A percentile compares a stretch with the other conserved stretches of the same genome.
These are phyloP conservation scores for Camptogramma bilineatum DNA, from an alignment of 2,888 invertebrate species.

Conservation along the genomic window DNA sequence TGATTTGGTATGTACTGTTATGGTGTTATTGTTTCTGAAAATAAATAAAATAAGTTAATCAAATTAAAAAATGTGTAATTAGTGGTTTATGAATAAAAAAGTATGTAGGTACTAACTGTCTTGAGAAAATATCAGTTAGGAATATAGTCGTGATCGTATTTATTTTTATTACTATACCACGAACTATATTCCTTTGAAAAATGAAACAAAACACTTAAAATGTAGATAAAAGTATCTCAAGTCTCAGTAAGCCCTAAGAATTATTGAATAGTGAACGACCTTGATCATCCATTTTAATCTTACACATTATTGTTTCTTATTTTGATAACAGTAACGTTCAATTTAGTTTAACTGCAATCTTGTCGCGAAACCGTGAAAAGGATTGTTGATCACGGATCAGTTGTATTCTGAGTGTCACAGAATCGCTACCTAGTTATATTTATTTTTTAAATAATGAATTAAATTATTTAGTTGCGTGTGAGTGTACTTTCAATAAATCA, in stretches of 20 bases:
- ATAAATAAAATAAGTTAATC: no score
- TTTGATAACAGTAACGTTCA: not conserved
- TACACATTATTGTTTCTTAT: not conserved
- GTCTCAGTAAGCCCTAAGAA: not conserved
- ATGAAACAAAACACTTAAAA: not conserved
- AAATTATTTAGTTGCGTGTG: not conserved
- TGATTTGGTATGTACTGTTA: no score
- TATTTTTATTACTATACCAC: no score
- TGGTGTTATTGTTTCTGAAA: no score
- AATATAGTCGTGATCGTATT: no score
- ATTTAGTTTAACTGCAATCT: not conserved
- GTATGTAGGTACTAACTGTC: no score
- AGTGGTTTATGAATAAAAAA: no score
- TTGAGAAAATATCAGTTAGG: no score
- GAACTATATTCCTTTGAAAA: not conserved
- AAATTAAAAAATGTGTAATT: no score
- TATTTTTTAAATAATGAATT: not conserved
- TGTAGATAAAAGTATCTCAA: not conserved
- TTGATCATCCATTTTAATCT: conserved; percentile 13
- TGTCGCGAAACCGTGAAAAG: conserved; percentile 7
- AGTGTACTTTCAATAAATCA: not conserved
- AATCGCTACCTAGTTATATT: conserved; percentile 14
- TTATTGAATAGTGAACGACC: conserved; percentile 13
- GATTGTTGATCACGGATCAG: conserved; percentile 16
- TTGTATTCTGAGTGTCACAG: conserved; percentile 20